Evolutionary conservation across 2,113 vertebrate species (phyloP).

Genomic region (Nibea albiflora): DNA sequence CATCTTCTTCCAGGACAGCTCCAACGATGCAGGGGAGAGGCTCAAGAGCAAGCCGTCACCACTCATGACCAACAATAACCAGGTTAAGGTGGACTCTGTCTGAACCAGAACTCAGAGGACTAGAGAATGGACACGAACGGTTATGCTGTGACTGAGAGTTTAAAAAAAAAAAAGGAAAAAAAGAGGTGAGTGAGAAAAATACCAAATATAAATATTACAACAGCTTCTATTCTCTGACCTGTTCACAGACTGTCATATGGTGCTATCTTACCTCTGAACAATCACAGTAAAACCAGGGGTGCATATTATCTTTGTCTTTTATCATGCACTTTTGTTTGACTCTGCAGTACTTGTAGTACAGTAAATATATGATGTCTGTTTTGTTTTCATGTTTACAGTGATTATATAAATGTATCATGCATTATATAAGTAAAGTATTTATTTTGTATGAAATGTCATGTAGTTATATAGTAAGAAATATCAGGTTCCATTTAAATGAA

Average conservation of each 20-base stretch:
- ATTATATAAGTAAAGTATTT: slow-evolving; percentile 78
- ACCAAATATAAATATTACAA: slow-evolving; percentile 72
- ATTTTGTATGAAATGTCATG: slow-evolving; percentile 79
- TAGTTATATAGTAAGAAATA: slow-evolving; percentile 68
- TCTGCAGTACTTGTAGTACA: slow-evolving; percentile 72
- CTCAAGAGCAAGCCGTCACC: slow-evolving; percentile 93
- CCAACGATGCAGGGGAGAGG: slow-evolving; percentile 89
- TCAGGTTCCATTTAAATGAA: slow-evolving; percentile 58
- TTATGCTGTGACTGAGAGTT: slow-evolving; percentile 27
- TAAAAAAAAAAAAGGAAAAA: slow-evolving; percentile 8
- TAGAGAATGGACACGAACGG: neutral
- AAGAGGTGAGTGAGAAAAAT: slow-evolving; percentile 48
- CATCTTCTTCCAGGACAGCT: slow-evolving; percentile 91
- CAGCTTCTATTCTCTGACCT: slow-evolving; percentile 61
- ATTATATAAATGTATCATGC: slow-evolving; percentile 77
- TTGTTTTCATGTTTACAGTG: slow-evolving; percentile 79
- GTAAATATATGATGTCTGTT: slow-evolving; percentile 73
- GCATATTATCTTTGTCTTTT: slow-evolving; percentile 67
- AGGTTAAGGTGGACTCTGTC: slow-evolving; percentile 93
- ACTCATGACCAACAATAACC: slow-evolving; percentile 91
- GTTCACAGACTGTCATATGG: slow-evolving; percentile 59
- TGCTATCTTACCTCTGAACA: slow-evolving; percentile 77
- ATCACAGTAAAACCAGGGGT: slow-evolving; percentile 69
- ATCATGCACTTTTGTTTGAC: slow-evolving; percentile 72
- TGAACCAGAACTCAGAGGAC: slow-evolving; percentile 75